Evolutionary conservation across 2,797 vertebrate genomes (phyloP), one percentile per base, ranked within the genome.

Genomic region (Pagetopsis macropterus): DNA sequence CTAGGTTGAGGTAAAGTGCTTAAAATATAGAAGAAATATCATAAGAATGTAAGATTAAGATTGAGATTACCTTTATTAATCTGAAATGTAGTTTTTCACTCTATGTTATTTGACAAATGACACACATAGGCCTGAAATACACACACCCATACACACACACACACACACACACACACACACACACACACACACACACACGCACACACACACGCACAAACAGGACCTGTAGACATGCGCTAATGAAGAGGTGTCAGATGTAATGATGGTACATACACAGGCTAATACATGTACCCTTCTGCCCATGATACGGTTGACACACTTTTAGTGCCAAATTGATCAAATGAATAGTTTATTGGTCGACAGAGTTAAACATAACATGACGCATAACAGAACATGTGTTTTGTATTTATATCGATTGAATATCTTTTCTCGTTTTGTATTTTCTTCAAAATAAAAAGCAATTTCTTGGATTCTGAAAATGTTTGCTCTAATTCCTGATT

Each of bases 21-120:
- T 72, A 0, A 65, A 65, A 72, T 60, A 31, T 48, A 6, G 19
- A 54, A 71, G 69, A 60, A 54, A 46, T 51, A 7, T 27, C 33
- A 1, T 41, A 64, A 41, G 14, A 41, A 62, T 45, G 14, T 44
- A 37, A 37, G 7, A 37, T 37, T 7, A 7, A 37, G 8, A 37
- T 37, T 37, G 7, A 37, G 8, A 37, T 37, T 37, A 37, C 7
- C 7, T 37, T 37, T 9, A 37, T 37, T 37, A 37, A 37, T 37
- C 33, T 9, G 8, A 37, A 27, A 27, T 27, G 4, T 27, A 27
- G 27, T 27, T 27, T 5, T 27, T 27, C 27, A 27, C 27, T 27
- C 27, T 27, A 27, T 27, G 4, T 27, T 27, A 27, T 27, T 27
- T 27, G 27, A 27, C 27, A 27, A 5, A 27, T 27, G 27, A 27